These are phyloP conservation scores for Apamea crenata DNA, from an alignment of 2,888 invertebrate species.

Conservation along the genomic window DNA sequence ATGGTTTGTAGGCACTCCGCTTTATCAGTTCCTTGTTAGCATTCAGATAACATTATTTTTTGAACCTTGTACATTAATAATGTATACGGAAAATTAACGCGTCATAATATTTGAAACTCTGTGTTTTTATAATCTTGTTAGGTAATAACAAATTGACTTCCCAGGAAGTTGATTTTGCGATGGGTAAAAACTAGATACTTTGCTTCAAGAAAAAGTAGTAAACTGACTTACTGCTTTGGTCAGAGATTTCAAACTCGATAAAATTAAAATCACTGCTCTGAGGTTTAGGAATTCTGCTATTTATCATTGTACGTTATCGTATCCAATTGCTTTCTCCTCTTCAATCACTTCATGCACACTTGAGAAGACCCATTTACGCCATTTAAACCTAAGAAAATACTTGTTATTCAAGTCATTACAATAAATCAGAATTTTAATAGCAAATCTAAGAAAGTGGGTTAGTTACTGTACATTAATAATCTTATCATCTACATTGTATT, in stretches of 20 bases:
- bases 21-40: conserved; percentile 66
- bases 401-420: conserved; percentile 22
- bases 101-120: conserved; percentile 31
- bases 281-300: neutral
- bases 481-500: conserved; percentile 52
- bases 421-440: conserved; percentile 28
- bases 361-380: neutral
- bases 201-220: neutral
- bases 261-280: neutral
- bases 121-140: conserved; percentile 33
- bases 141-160: conserved; percentile 1
- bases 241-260: neutral
- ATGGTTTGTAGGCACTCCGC: conserved; percentile 48
- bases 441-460: conserved; percentile 46
- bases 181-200: neutral
- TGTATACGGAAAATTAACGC: conserved; percentile 28
- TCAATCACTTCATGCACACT: neutral
- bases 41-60: conserved; percentile 65
- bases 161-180: conserved; percentile 8
- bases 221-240: neutral
- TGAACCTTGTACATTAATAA: conserved; percentile 56
- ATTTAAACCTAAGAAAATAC: conserved; percentile 23
- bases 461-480: conserved; percentile 55
- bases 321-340: conserved; percentile 10
- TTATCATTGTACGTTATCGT: neutral